Evolutionary conservation across 2,797 vertebrate species (phyloP).

Genomic region (Tragelaphus eurycerus): DNA sequence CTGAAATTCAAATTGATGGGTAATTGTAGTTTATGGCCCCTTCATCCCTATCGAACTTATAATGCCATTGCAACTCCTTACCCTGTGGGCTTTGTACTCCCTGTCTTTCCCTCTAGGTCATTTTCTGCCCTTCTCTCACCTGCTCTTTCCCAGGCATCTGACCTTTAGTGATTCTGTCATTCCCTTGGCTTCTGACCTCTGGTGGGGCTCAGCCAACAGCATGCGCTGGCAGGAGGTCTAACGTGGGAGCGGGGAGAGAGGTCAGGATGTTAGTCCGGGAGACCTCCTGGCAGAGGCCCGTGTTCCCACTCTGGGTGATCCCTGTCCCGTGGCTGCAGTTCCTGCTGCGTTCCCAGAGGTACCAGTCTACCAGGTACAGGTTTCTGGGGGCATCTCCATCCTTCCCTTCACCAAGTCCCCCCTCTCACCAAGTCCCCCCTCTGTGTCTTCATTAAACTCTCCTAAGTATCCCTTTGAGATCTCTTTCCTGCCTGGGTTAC

Average conservation of each 20-base stretch:
- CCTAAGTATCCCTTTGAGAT: not conserved
- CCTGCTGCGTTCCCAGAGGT: accelerated
- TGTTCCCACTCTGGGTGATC: no score
- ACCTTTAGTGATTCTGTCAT: not conserved
- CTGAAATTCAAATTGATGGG: not conserved
- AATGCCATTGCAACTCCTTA: not conserved
- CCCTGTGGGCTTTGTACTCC: not conserved
- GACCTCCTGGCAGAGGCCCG: not conserved
- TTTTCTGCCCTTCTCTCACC: not conserved
- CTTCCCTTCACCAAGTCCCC: not conserved
- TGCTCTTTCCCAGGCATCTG: not conserved
- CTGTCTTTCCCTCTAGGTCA: not conserved
- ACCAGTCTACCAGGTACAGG: not conserved
- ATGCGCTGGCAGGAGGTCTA: no score
- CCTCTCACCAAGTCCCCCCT: not conserved
- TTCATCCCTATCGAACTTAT: not conserved
- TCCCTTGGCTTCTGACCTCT: not conserved
- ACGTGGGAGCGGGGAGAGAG: not conserved
- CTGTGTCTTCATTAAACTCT: not conserved
- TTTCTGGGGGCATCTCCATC: not conserved
- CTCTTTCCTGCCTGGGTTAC: not conserved
- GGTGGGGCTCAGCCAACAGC: not conserved
- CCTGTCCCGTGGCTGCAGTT: accelerated
- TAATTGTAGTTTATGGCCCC: not conserved
- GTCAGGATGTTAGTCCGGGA: not conserved